Base-by-base conservation (phyloP, 2,888 invertebrate genomes). In the Agrochola litura region DNA sequence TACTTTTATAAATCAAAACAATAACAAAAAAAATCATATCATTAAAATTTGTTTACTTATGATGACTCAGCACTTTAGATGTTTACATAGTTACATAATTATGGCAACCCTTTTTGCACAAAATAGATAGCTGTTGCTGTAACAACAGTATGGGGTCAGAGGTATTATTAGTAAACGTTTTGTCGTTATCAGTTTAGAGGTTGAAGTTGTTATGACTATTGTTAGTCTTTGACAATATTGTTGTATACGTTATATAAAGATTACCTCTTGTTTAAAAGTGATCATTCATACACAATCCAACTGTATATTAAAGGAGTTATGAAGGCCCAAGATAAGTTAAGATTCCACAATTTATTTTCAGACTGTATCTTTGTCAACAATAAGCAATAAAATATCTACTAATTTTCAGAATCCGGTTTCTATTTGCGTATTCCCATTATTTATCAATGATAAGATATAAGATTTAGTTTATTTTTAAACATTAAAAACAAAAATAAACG, bases 131-230 rank as follows among this genome's bases (percentile, higher is more conserved):
- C 2, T 6, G 25, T 3, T 43, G 25, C 22, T 49, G 22, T 16
- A 25, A 49, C 37, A 76, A 76, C 25, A 58, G 58, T 16, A 16
- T 5, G 25, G 16, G 76, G 14, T 73, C 58, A 46, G n/a, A 37
- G 37, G 16, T 71, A 10, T 4, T 46, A 37, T 19, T 12, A n/a
- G 46, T 37, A 12, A 12, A 19, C 4, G 12, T 19, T 41, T 16
- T 30, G 8, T 74, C n/a, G 49, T 52, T 41, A 56, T 74, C 43
- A 6, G 16, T 19, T 14, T 5, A n/a, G n/a, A 37, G 19, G 37
- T 49, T 9, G 4, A 8, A 22, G 30, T n/a, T 54, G 22, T 6
- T 25, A 52, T 16, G 25, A 0, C 6, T 22, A 52, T 37, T 2
- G 30, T 30, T 49, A 0, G 46, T 41, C 16, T 37, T n/a, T 72